Conservation (phyloP, 2,888 invertebrate genomes). For the Orchesellides sinensis region DNA sequence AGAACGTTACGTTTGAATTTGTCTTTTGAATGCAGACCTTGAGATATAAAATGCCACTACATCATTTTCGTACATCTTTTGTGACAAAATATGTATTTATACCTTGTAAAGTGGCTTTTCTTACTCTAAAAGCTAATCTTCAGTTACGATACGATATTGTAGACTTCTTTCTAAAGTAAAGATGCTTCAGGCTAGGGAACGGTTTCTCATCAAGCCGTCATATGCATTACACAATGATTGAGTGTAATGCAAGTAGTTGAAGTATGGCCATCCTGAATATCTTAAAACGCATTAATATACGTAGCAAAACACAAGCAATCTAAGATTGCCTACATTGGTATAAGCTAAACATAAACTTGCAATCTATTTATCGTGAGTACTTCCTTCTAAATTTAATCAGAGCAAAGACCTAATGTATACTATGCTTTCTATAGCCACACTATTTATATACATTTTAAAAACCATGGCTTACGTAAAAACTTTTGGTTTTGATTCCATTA, state of each 20-base stretch:
- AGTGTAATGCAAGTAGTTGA: not conserved
- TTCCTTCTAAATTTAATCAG: conserved; percentile 48
- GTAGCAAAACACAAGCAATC: not conserved
- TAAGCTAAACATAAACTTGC: not conserved
- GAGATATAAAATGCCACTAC: too few relatives aligned
- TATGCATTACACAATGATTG: conserved; percentile 20
- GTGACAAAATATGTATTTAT: too few relatives aligned
- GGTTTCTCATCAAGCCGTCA: conserved; percentile 51
- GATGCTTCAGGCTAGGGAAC: conserved; percentile 20
- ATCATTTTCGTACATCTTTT: too few relatives aligned
- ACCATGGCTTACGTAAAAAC: conserved; percentile 43
- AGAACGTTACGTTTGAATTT: too few relatives aligned
- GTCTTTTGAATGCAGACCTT: too few relatives aligned
- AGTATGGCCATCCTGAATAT: not conserved
- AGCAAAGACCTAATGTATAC: conserved; percentile 20
- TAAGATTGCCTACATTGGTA: not conserved
- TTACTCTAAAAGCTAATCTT: too few relatives aligned
- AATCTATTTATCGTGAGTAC: conserved; percentile 17
- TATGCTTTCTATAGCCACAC: not conserved
- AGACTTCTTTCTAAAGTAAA: too few relatives aligned
- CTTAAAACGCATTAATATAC: not conserved
- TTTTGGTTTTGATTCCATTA: conserved; percentile 62
- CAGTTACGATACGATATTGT: too few relatives aligned
- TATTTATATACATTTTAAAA: not conserved
- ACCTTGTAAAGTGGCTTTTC: too few relatives aligned